phyloP scores from a whole-genome alignment of 2,888 invertebrate genomes.

The Orthonevra nobilis region DNA sequence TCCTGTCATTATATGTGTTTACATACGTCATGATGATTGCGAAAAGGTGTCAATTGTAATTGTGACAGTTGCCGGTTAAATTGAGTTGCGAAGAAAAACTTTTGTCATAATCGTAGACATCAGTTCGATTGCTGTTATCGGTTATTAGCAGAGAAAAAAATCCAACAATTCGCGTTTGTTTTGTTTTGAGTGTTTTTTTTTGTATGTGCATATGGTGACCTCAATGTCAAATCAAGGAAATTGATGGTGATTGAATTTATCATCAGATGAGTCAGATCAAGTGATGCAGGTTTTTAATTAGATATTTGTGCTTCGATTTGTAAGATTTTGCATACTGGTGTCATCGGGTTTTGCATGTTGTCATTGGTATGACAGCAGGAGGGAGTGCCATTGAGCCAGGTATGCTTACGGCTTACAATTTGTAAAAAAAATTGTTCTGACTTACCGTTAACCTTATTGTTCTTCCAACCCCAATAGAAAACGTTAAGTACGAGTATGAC shows the following conservation, averaged over 20 bases:
- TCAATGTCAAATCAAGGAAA: constrained; percentile 16
- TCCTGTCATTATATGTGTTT: constrained; percentile 8
- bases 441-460: too few species aligned
- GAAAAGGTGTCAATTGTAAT: constrained; percentile 5
- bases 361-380: constrained; percentile 27
- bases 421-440: too few species aligned
- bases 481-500: too few species aligned
- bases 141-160: constrained; percentile 20
- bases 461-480: too few species aligned
- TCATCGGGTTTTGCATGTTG: constrained; percentile 49
- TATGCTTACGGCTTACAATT: too few species aligned
- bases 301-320: constrained; percentile 6
- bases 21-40: constrained; percentile 14
- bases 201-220: constrained; percentile 10
- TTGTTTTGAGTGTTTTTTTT: neutral
- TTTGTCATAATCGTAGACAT: constrained; percentile 23
- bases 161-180: constrained; percentile 4
- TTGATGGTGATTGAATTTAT: constrained; percentile 14
- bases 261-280: constrained; percentile 48
- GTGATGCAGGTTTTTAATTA: constrained; percentile 51
- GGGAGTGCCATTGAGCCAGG: constrained; percentile 61
- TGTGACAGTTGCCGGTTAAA: constrained; percentile 26
- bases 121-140: constrained; percentile 23
- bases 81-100: neutral
- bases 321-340: constrained; percentile 50